A percentile compares a stretch with the other conserved stretches of the same genome.
Evolutionary conservation across 2,797 vertebrate species (phyloP).

Genomic region (Phylloscopus collybita): DNA sequence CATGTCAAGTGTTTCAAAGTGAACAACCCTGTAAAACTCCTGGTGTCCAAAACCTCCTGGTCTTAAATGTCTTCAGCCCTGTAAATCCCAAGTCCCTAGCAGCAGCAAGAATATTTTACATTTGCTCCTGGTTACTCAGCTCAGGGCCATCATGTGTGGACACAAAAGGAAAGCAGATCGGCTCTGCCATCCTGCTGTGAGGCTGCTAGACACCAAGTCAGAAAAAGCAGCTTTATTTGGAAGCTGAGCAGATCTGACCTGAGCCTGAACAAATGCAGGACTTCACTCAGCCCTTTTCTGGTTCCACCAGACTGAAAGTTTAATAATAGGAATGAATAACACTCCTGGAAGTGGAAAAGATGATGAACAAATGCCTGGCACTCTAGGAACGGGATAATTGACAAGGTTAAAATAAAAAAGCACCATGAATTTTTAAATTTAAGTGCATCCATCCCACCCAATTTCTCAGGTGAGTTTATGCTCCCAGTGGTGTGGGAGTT

Average conservation of each 20-base stretch:
- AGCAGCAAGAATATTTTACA: neutral
- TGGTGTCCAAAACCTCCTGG: neutral
- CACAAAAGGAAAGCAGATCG: conserved; percentile 45
- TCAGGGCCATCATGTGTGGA: neutral
- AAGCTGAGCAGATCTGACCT: conserved; percentile 6
- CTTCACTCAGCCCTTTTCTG: neutral
- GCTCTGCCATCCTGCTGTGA: neutral
- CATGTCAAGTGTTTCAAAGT: neutral
- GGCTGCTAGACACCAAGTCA: neutral
- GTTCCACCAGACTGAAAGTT: neutral
- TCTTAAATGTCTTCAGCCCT: neutral
- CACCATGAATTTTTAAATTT: neutral
- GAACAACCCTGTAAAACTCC: neutral
- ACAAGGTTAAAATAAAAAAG: neutral
- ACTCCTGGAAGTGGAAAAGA: neutral
- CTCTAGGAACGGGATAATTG: neutral
- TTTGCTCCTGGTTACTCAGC: conserved; percentile 32
- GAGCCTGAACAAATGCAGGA: neutral
- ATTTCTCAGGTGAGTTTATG: neutral
- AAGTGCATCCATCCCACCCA: neutral
- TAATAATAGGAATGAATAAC: neutral
- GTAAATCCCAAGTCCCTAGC: neutral
- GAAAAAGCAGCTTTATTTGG: conserved; percentile 44
- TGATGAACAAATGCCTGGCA: conserved; percentile 4
- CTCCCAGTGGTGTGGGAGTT: neutral